Percentiles rank a stretch among this genome's conserved stretches.
Evolutionary conservation across 2,113 vertebrate species (phyloP).

Genomic region (Festucalex cinctus): DNA sequence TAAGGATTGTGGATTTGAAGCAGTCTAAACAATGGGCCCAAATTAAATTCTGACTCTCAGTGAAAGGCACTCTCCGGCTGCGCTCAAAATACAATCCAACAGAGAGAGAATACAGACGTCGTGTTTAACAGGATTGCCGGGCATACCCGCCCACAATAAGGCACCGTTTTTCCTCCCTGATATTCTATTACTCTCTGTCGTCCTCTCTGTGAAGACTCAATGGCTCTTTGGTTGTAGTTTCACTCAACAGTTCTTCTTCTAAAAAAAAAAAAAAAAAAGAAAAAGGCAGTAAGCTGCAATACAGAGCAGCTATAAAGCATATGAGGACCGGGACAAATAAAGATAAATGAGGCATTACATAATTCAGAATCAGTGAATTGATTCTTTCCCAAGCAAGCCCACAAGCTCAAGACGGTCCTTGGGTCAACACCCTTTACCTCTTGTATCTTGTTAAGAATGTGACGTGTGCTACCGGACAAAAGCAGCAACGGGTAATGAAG

Average conservation of each 20-base stretch:
- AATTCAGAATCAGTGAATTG: conserved; percentile 27
- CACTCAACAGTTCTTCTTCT: conserved; percentile 44
- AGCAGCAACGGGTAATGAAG: conserved; percentile 5
- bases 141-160: conserved; percentile 53
- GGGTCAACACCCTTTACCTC: conserved; percentile 11
- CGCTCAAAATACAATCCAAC: conserved; percentile 62
- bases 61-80: conserved; percentile 51
- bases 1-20: conserved; percentile 68
- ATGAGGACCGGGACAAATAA: conserved; percentile 32
- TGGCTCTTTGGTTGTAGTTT: conserved; percentile 28
- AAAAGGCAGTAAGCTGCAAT: conserved; percentile 29
- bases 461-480: conserved; percentile 4
- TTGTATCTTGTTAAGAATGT: conserved; percentile 9
- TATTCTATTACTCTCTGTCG: conserved; percentile 62
- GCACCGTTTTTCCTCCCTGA: conserved; percentile 50
- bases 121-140: conserved; percentile 68
- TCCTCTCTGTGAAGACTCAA: conserved; percentile 30
- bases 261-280: neutral
- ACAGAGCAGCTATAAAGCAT: conserved; percentile 34
- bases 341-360: conserved; percentile 21
- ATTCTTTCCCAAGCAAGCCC: conserved; percentile 10
- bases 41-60: conserved; percentile 70
- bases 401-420: neutral
- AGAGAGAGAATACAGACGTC: conserved; percentile 52
- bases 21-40: conserved; percentile 67